These are phyloP conservation scores for Sylvilagus bachmani DNA, from an alignment of 2,113 vertebrate genomes.

Conservation along the genomic window DNA sequence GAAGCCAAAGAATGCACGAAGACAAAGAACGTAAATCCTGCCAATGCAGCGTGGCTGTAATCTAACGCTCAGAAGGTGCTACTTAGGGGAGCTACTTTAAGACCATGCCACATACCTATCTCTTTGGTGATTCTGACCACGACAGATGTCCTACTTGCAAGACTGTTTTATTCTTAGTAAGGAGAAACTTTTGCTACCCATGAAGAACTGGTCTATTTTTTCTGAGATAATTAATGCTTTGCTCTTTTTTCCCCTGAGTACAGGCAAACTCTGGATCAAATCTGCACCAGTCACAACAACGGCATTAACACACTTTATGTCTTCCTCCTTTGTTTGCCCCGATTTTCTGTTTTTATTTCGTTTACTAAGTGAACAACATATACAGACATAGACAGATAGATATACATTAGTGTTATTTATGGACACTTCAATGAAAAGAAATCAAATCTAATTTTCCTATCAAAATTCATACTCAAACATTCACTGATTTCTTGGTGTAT, in stretches of 20 bases:
- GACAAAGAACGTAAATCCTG: neutral
- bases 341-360: slow-evolving; percentile 62
- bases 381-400: too few relatives aligned
- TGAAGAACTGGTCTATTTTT: slow-evolving; percentile 77
- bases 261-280: slow-evolving; percentile 65
- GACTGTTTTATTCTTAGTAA: slow-evolving; percentile 78
- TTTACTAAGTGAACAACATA: slow-evolving; percentile 51
- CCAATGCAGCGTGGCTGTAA: slow-evolving; percentile 27
- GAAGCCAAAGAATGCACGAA: neutral
- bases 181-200: slow-evolving; percentile 67
- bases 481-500: slow-evolving; percentile 18
- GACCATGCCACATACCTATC: neutral
- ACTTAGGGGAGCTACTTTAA: slow-evolving; percentile 46
- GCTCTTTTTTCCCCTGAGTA: slow-evolving; percentile 57
- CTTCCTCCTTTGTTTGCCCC: slow-evolving; percentile 31
- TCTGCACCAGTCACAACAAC: neutral
- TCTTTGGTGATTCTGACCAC: slow-evolving; percentile 59
- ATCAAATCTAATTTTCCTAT: slow-evolving; percentile 60
- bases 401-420: neutral
- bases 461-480: slow-evolving; percentile 52
- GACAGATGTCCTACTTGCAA: slow-evolving; percentile 77
- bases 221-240: slow-evolving; percentile 78
- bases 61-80: slow-evolving; percentile 8
- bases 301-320: slow-evolving; percentile 50
- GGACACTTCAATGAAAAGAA: slow-evolving; percentile 59